Base-by-base conservation (phyloP, 2,113 vertebrate genomes). In the Chaetodon auriga region DNA sequence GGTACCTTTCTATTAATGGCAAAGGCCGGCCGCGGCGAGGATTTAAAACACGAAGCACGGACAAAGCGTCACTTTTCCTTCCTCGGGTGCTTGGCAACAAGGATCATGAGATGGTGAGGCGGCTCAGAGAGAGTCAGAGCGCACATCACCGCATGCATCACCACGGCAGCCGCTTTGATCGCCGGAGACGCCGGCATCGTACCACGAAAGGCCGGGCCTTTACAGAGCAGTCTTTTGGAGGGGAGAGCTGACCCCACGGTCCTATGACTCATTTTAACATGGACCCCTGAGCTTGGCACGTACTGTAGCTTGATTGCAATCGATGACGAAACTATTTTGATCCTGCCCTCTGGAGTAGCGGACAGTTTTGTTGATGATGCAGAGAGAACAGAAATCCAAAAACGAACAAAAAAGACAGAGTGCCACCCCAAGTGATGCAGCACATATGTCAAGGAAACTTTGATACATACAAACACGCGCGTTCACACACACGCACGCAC, bases 41-140 rank as follows among this genome's bases (percentile, higher is more conserved):
- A 71, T 99, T 98, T 84, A 98, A 97, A 87, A 98, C 98, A 0
- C 95, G 97, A 4, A 96, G 97, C 92, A 99, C 97, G 1, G 97
- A 99, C 95, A 99, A 97, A 91, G 98, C 98, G 0, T 98, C 97
- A 0, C 97, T 99, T n/a, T 99, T 99, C 84, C 93, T 99, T 92
- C 98, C 98, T 30, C 95, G 98, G 6, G 97, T 99, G 68, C 81
- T 99, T 86, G 98, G 96, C 65, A 97, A 94, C 95, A 97, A 95
- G 93, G 98, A 99, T 93, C 97, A 98, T 10, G 97, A 97, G 69
- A 95, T 97, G 95, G 96, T 97, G 77, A 92, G 87, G 6, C 91
- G 90, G 38, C 89, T 90, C 30, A 95, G 96, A 16, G 87, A 93
- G 23, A 90, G 88, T 35, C 81, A 92, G 61, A 87, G 85, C 16